These are phyloP conservation scores for Pycnonotus jocosus DNA, from an alignment of 2,113 vertebrate species.

Conservation along the genomic window DNA sequence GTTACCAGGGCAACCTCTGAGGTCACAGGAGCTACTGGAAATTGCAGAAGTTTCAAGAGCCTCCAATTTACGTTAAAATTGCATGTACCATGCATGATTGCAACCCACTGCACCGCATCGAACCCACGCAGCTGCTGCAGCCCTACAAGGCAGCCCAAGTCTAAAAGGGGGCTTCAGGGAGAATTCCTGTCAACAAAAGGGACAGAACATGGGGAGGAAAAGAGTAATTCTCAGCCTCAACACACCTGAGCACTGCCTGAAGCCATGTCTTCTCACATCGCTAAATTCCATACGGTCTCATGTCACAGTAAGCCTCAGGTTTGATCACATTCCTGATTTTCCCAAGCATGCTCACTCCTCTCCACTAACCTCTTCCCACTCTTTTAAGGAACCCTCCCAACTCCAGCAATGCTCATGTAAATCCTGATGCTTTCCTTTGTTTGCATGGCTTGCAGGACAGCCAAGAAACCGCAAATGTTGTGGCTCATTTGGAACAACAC, in stretches of 20 bases:
- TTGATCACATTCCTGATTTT: neutral
- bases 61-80: neutral
- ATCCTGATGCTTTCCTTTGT: neutral
- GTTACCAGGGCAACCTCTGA: neutral
- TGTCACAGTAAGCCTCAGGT: fast-evolving
- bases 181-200: neutral
- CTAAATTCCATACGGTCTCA: neutral
- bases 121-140: neutral
- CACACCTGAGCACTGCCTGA: neutral
- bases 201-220: fast-evolving
- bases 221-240: neutral
- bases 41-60: neutral
- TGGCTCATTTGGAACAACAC: neutral
- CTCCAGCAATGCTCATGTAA: fast-evolving
- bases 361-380: neutral
- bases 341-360: neutral
- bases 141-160: neutral
- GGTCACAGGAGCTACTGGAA: neutral
- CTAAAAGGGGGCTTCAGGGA: neutral
- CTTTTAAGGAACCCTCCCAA: neutral
- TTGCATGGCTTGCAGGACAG: neutral
- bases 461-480: fast-evolving
- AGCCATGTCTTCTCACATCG: fast-evolving
- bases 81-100: neutral
- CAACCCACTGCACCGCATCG: fast-evolving